Percentiles rank a stretch among this genome's conserved stretches.
Conservation (phyloP, 2,888 invertebrate species). For the Salticus scenicus region DNA sequence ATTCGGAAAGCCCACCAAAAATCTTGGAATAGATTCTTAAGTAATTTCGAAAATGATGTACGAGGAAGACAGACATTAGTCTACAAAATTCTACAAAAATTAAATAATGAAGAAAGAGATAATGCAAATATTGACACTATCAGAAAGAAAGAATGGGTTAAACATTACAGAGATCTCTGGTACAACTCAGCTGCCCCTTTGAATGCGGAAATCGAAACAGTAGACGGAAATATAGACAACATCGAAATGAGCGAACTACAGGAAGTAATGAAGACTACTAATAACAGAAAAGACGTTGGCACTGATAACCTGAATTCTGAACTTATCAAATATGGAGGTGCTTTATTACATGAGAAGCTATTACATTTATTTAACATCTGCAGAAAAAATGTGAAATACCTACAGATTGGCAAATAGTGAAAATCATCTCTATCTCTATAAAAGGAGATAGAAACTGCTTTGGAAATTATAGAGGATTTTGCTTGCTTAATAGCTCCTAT, state of each 20-base stretch:
- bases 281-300: not conserved
- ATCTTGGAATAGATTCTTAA: not conserved
- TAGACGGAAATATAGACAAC: not conserved
- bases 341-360: too few relatives aligned
- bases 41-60: not conserved
- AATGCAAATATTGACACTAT: not conserved
- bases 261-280: not conserved
- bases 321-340: not conserved
- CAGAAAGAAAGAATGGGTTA: not conserved
- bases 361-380: too few relatives aligned
- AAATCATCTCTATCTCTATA: too few relatives aligned
- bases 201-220: not conserved
- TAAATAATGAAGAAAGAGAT: conserved; percentile 1
- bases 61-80: not conserved
- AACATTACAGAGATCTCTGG: not conserved
- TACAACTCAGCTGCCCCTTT: not conserved
- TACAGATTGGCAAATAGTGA: too few relatives aligned
- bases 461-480: too few relatives aligned
- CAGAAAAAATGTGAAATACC: too few relatives aligned
- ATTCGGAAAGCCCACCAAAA: not conserved
- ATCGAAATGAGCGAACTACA: not conserved
- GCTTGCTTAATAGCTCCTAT: too few relatives aligned
- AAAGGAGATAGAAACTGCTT: too few relatives aligned
- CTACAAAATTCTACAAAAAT: not conserved
- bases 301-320: not conserved